A percentile compares a stretch with the other conserved stretches of the same genome.
These are phyloP conservation scores for Leucophora obtusa DNA, from an alignment of 2,888 invertebrate species.

Conservation along the genomic window DNA sequence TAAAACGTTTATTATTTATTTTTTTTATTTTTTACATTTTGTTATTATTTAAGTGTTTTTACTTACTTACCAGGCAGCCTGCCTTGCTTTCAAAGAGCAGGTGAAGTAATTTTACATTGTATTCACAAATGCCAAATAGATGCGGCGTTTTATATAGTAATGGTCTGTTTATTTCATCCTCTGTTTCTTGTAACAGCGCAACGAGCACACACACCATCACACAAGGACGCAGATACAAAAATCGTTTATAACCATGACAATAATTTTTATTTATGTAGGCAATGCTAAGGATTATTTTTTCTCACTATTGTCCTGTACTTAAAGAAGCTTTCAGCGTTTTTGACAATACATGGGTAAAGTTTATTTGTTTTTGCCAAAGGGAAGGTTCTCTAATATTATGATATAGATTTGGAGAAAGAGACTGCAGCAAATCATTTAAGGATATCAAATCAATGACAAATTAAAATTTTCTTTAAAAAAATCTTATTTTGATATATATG, in stretches of 20 bases:
- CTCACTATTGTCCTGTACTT: background rate
- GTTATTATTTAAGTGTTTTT: slow-evolving; percentile 22
- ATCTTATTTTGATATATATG: too few relatives aligned
- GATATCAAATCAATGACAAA: too few relatives aligned
- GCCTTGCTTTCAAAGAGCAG: background rate
- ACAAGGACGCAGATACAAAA: background rate
- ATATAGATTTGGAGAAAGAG: too few relatives aligned
- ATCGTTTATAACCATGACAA: background rate
- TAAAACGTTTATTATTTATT: slow-evolving; percentile 18
- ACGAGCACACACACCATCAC: background rate
- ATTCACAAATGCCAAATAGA: background rate
- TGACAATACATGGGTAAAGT: background rate
- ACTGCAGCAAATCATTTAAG: too few relatives aligned
- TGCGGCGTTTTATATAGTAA: slow-evolving; percentile 15
- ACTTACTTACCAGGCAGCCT: background rate
- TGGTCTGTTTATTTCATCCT: background rate
- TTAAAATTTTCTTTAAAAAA: too few relatives aligned
- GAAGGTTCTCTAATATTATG: background rate
- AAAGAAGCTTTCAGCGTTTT: background rate
- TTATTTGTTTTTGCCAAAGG: background rate
- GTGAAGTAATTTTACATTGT: slow-evolving; percentile 15
- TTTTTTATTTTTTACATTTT: background rate
- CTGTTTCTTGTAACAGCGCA: background rate
- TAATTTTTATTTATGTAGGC: background rate
- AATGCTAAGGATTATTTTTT: background rate